Evolutionary conservation across 2,888 invertebrate species (phyloP), one percentile per base, ranked within the genome.

Genomic region (Rhorus exstirpatorius): DNA sequence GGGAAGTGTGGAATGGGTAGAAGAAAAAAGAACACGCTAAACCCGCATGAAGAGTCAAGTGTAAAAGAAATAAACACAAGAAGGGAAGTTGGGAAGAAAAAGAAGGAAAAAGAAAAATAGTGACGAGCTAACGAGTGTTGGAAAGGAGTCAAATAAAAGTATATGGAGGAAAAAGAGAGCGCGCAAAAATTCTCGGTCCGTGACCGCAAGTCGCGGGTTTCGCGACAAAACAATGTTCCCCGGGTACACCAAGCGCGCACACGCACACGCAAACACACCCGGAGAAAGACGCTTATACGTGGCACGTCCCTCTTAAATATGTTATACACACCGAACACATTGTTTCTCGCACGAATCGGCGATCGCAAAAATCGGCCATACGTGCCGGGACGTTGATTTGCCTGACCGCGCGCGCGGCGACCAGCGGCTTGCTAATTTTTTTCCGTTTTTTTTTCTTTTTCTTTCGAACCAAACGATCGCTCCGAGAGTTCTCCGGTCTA

Each of bases 141-240:
- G 46, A 31, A 65, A 1, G 49, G 76, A 63, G 61, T 51, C 74
- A 6, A 51, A 51, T 17, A 31, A 60, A 60, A 70, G 71, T 19
- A 51, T 46, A 41, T 58, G 61, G 55, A 46, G 31, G 60, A 82
- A 53, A 71, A 70, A 79, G 65, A 74, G 79, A 79, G 81, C 58
- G 53, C 49, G 51, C 76, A 84, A 87, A 84, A 86, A 84, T 85
- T 74, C 19, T 70, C 72, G 77, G 85, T 87, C 85, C 87, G 86
- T 85, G 86, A 86, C 85, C 85, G 84, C 78, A 72, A 84, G 83
- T 72, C 81, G 81, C 83, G 82, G 74, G 75, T 81, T 83, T 76
- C 85, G 84, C 90, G 89, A 91, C 89, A 89, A 91, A 92, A 92
- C 91, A 90, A 91, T 91, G 89, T 91, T 89, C 89, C 90, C 71